Conservation (phyloP, 1,140 invertebrate genomes). For the Drosophila ogumai region DNA sequence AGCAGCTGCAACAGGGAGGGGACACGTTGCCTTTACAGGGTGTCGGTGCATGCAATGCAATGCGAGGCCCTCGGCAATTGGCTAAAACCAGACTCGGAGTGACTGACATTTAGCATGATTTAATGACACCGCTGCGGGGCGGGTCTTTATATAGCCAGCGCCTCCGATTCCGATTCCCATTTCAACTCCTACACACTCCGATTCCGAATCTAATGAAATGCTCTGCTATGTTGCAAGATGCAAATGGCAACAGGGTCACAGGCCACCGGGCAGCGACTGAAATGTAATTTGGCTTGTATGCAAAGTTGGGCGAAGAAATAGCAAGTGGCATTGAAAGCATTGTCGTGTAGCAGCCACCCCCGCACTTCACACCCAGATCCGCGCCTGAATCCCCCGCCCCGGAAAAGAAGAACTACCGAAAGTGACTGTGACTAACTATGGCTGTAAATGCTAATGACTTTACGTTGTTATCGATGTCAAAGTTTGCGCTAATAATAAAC, state of each 20-base stretch:
- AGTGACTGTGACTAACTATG: slow-evolving; percentile 30
- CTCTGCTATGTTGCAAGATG: slow-evolving; percentile 67
- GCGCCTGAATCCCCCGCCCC: background rate
- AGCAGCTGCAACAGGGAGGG: slow-evolving; percentile 1
- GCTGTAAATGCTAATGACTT: slow-evolving; percentile 76
- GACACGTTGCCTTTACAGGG: slow-evolving; percentile 9
- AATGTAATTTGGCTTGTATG: slow-evolving; percentile 73
- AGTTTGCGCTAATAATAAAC: slow-evolving; percentile 80
- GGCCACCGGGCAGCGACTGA: slow-evolving; percentile 23
- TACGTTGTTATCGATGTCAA: slow-evolving; percentile 81
- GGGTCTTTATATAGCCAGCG: slow-evolving; percentile 17
- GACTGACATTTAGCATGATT: slow-evolving; percentile 83
- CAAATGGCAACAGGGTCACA: slow-evolving; percentile 64
- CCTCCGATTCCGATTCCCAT: slow-evolving; percentile 1
- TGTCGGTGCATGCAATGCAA: slow-evolving; percentile 52
- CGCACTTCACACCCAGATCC: background rate
- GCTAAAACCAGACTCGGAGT: slow-evolving; percentile 50
- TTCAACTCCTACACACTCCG: slow-evolving; percentile 9
- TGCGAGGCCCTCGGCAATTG: slow-evolving; percentile 37
- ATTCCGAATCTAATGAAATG: slow-evolving; percentile 58
- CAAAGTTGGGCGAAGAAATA: slow-evolving; percentile 41
- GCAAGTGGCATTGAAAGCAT: slow-evolving; percentile 63
- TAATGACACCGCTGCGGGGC: slow-evolving; percentile 72
- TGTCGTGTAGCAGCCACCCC: slow-evolving; percentile 59
- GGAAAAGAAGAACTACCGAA: slow-evolving; percentile 16